Evolutionary conservation across 2,888 invertebrate species (phyloP).

Genomic region (Axea sp.): DNA sequence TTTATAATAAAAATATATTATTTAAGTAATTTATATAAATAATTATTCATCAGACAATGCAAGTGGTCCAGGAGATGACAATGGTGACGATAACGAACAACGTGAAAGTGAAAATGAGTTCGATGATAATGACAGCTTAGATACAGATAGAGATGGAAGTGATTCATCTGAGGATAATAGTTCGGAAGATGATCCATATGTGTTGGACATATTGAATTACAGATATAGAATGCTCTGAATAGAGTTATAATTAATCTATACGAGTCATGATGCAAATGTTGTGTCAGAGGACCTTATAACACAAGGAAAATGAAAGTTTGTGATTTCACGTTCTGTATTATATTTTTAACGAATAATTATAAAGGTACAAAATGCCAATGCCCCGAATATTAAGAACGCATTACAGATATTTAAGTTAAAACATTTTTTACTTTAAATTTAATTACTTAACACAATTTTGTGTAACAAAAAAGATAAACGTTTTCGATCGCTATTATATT

Average conservation of each 20-base stretch:
- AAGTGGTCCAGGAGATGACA: slow-evolving; percentile 67
- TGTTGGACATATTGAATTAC: slow-evolving; percentile 11
- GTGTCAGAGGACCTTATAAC: not conserved
- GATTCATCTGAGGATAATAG: slow-evolving; percentile 71
- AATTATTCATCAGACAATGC: slow-evolving; percentile 63
- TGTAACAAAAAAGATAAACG: not conserved
- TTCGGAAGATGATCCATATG: slow-evolving; percentile 51
- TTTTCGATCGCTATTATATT: not conserved
- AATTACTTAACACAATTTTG: not conserved
- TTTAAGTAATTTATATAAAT: slow-evolving; percentile 18
- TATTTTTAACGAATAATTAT: slow-evolving; percentile 14
- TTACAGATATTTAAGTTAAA: not conserved
- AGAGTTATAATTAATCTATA: not conserved
- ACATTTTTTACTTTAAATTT: not conserved
- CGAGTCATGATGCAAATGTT: slow-evolving; percentile 1
- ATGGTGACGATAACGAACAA: slow-evolving; percentile 69
- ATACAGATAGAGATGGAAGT: slow-evolving; percentile 66
- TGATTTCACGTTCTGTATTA: slow-evolving; percentile 34
- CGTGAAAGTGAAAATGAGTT: slow-evolving; percentile 72
- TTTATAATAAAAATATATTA: not conserved
- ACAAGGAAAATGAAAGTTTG: slow-evolving; percentile 17
- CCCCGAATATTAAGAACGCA: not conserved
- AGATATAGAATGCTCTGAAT: slow-evolving; percentile 23
- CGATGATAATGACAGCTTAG: slow-evolving; percentile 71
- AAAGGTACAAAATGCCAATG: slow-evolving; percentile 18